These are phyloP conservation scores for Ptilorrhoa leucosticta DNA, from an alignment of 2,113 vertebrate genomes.

Conservation along the genomic window DNA sequence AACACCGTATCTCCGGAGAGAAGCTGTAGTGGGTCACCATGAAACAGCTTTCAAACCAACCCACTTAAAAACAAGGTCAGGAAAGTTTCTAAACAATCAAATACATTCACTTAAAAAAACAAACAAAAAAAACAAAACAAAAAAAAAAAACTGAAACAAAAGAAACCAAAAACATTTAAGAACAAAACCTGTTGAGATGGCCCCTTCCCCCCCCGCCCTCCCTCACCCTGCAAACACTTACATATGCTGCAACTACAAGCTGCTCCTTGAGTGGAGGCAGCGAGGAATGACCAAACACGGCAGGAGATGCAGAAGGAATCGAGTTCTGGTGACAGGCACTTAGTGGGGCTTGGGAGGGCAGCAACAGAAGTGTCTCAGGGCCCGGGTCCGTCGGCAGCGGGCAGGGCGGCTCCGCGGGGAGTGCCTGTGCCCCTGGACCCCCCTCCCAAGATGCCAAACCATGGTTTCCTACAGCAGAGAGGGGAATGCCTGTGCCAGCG, in stretches of 20 bases:
- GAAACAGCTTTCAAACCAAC: not conserved
- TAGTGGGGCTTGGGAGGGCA: conserved; percentile 61
- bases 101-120: conserved; percentile 52
- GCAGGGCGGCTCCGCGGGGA: accelerated
- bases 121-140: not conserved
- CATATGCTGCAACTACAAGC: conserved; percentile 50
- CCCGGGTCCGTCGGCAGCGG: not conserved
- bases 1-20: conserved; percentile 39
- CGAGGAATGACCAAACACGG: conserved; percentile 42
- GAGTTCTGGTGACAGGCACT: conserved; percentile 70
- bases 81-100: conserved; percentile 53
- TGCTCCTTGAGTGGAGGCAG: not conserved
- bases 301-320: conserved; percentile 53
- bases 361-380: not conserved
- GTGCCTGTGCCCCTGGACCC: not conserved
- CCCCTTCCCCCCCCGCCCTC: conserved; percentile 14
- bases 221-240: conserved; percentile 57
- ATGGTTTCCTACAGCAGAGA: conserved; percentile 12
- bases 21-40: not conserved
- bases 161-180: conserved; percentile 7
- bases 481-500: not conserved
- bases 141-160: not conserved
- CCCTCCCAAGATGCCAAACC: conserved; percentile 4
- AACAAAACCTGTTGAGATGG: conserved; percentile 41
- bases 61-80: conserved; percentile 43